Conservation (phyloP, 1,140 invertebrate genomes). For the Atta texana region DNA sequence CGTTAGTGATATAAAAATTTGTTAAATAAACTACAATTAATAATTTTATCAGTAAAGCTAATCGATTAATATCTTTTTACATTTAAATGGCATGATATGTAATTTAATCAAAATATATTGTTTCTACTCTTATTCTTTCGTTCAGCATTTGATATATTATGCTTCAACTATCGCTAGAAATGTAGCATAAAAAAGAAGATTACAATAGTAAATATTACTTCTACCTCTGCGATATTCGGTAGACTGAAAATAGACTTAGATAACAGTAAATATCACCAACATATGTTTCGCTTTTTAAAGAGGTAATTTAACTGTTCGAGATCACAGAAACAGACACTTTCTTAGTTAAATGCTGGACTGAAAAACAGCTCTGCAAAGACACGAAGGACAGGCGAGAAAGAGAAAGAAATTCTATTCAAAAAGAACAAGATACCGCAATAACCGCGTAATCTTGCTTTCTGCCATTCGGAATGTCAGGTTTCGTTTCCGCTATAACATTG, state of each 20-base stretch:
- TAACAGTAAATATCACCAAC: slow-evolving; percentile 5
- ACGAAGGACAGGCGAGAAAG: neutral
- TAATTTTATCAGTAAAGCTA: neutral
- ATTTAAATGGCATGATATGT: neutral
- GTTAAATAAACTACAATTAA: neutral
- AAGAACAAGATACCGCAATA: slow-evolving; percentile 28
- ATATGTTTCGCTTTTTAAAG: slow-evolving; percentile 1
- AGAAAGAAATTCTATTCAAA: neutral
- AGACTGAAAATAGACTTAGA: slow-evolving; percentile 4
- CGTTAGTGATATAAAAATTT: neutral
- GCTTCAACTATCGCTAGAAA: neutral
- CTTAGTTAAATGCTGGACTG: neutral
- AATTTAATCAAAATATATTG: neutral
- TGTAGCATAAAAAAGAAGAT: neutral
- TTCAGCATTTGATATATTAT: neutral
- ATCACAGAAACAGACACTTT: slow-evolving; percentile 8
- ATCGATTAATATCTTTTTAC: no score
- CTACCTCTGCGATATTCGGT: neutral
- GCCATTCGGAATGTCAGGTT: neutral
- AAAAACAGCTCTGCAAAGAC: neutral
- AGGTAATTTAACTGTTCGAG: neutral
- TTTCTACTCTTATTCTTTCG: neutral
- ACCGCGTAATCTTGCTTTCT: slow-evolving; percentile 16
- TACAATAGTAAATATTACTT: neutral
- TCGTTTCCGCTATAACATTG: slow-evolving; percentile 34